Conservation (phyloP, 2,797 vertebrate species). For the Scomberomorus guttatus region DNA sequence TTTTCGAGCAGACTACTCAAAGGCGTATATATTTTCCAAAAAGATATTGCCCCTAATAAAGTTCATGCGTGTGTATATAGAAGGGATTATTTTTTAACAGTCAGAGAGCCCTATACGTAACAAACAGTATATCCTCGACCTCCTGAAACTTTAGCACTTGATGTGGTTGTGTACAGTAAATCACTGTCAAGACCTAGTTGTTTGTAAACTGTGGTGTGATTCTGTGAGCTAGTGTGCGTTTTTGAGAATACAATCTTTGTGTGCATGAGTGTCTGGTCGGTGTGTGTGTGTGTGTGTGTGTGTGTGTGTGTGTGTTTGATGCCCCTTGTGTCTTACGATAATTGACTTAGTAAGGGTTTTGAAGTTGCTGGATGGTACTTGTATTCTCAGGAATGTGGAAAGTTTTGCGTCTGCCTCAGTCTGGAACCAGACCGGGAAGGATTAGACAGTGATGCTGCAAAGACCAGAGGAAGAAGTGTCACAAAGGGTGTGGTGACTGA, state of each 20-base stretch:
- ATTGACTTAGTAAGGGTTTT: conserved; percentile 82
- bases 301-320: conserved; percentile 36
- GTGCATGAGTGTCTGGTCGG: conserved; percentile 45
- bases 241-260: conserved; percentile 70
- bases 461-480: conserved; percentile 63
- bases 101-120: conserved; percentile 82
- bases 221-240: conserved; percentile 70
- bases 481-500: conserved; percentile 37
- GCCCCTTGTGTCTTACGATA: conserved; percentile 81
- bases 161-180: conserved; percentile 85
- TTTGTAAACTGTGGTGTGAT: conserved; percentile 78
- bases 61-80: conserved; percentile 76
- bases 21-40: conserved; percentile 83
- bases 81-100: conserved; percentile 85
- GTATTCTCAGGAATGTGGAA: conserved; percentile 85
- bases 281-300: conserved; percentile 24
- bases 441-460: conserved; percentile 70
- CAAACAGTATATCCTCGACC: conserved; percentile 82
- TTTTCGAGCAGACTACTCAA: conserved; percentile 76
- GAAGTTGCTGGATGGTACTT: conserved; percentile 83
- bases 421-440: conserved; percentile 77
- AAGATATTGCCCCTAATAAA: conserved; percentile 77
- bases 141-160: conserved; percentile 83
- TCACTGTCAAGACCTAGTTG: conserved; percentile 80
- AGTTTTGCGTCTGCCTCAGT: conserved; percentile 82